These are phyloP conservation scores for Notarius quadriscutis DNA, from an alignment of 2,113 vertebrate species.

Conservation along the genomic window DNA sequence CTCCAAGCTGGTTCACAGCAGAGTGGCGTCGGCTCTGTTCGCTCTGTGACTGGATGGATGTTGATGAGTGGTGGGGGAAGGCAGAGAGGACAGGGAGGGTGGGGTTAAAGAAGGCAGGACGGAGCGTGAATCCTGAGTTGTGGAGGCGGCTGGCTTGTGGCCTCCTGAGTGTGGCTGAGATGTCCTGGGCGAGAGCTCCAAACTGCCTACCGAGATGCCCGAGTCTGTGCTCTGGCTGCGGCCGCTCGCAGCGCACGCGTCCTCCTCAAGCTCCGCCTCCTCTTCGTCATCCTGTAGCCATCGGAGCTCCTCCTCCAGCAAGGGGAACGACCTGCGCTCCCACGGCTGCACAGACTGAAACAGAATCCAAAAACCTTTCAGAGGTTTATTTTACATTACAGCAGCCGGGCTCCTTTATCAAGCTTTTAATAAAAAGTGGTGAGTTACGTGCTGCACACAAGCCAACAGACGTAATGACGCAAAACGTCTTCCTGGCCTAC, in stretches of 20 bases:
- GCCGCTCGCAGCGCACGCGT: constrained; percentile 37
- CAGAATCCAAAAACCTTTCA: not conserved
- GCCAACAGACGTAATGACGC: not conserved
- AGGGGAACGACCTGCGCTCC: constrained; percentile 62
- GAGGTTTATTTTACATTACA: not conserved
- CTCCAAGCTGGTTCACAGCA: constrained; percentile 10
- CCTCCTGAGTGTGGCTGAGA: constrained; percentile 46
- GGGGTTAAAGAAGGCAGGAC: constrained; percentile 4
- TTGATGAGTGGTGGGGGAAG: not conserved
- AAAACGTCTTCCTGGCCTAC: not conserved
- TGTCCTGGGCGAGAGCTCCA: constrained; percentile 56
- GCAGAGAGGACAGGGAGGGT: not conserved
- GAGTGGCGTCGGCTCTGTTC: not conserved
- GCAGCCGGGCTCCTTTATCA: not conserved
- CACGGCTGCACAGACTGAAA: constrained; percentile 56
- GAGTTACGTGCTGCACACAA: not conserved
- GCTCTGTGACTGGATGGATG: constrained; percentile 4
- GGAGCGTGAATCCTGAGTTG: constrained; percentile 53
- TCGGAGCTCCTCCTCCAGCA: constrained; percentile 56
- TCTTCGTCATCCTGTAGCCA: constrained; percentile 53
- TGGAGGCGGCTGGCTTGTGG: constrained; percentile 36
- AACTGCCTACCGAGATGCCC: constrained; percentile 59
- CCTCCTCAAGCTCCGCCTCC: constrained; percentile 43
- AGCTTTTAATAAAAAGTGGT: too few relatives aligned
- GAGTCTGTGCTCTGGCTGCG: constrained; percentile 62